These are phyloP conservation scores for Blera fallax DNA, from an alignment of 2,888 invertebrate genomes.

Conservation along the genomic window DNA sequence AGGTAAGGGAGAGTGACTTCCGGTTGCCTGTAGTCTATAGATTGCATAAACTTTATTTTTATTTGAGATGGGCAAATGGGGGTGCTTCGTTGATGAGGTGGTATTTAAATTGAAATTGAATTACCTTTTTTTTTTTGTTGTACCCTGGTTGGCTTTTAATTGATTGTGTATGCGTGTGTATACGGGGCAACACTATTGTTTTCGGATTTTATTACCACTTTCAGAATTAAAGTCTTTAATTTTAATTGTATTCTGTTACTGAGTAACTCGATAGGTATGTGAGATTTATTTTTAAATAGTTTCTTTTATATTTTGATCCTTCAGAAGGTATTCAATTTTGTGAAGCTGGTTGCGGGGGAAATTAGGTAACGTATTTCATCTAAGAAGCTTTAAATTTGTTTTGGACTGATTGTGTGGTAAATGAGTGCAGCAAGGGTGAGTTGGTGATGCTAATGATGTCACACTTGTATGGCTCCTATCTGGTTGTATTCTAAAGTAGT, in stretches of 20 bases:
- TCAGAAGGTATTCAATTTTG: neutral
- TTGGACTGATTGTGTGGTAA: too few relatives aligned
- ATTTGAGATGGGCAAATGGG: conserved; percentile 11
- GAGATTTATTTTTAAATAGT: neutral
- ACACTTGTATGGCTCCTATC: too few relatives aligned
- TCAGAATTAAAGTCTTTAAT: neutral
- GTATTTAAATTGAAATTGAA: conserved; percentile 65
- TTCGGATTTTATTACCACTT: conserved; percentile 15
- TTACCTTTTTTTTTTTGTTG: conserved; percentile 17
- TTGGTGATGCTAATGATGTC: too few relatives aligned
- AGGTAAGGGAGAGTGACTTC: conserved; percentile 80
- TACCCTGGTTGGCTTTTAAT: conserved; percentile 30
- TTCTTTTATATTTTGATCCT: neutral
- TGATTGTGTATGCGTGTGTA: conserved; percentile 2
- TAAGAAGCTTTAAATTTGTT: too few relatives aligned
- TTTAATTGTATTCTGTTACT: neutral
- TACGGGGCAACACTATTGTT: neutral
- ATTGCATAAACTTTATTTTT: conserved; percentile 58
- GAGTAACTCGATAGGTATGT: neutral
- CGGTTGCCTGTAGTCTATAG: conserved; percentile 40
- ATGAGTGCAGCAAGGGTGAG: too few relatives aligned
- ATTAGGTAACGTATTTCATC: too few relatives aligned
- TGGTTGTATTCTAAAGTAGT: too few relatives aligned
- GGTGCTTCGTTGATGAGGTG: neutral
- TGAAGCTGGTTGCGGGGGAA: too few relatives aligned